A percentile compares a stretch with the other conserved stretches of the same genome.
Conservation (phyloP, 2,888 invertebrate genomes). For the Eilema depressum region DNA sequence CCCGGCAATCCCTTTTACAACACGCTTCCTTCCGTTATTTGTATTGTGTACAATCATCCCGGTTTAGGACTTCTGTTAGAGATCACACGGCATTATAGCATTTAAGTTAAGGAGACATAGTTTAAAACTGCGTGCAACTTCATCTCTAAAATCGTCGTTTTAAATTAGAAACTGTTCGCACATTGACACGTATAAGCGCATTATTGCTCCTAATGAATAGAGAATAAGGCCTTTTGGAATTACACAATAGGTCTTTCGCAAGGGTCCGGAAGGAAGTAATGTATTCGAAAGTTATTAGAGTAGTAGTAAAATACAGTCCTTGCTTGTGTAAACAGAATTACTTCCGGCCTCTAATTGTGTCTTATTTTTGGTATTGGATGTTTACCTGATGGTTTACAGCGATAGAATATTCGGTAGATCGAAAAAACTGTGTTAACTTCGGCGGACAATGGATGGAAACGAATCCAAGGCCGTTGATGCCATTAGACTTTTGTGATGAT, state of each 20-base stretch:
- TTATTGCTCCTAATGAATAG: conserved; percentile 32
- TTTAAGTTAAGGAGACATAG: conserved; percentile 32
- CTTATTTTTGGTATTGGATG: conserved; percentile 44
- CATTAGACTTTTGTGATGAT: conserved; percentile 44
- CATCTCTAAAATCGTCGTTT: conserved; percentile 14
- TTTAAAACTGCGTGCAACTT: conserved; percentile 28
- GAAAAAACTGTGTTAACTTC: conserved; percentile 54
- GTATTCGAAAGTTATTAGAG: conserved; percentile 52
- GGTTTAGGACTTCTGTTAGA: conserved; percentile 36
- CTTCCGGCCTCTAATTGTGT: conserved; percentile 56
- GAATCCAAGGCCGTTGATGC: conserved; percentile 52
- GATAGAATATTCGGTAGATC: conserved; percentile 40
- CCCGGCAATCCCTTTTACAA: conserved; percentile 68
- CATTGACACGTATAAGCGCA: conserved; percentile 25
- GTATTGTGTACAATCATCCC: conserved; percentile 40
- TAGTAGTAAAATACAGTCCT: conserved; percentile 52
- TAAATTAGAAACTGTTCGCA: conserved; percentile 29
- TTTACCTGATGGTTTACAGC: conserved; percentile 54
- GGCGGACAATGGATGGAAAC: conserved; percentile 61
- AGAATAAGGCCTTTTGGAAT: conserved; percentile 19
- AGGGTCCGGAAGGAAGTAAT: conserved; percentile 67
- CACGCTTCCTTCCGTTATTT: conserved; percentile 75
- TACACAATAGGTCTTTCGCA: conserved; percentile 48
- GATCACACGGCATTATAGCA: conserved; percentile 41
- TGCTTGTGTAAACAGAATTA: conserved; percentile 44